phyloP scores from a whole-genome alignment of 2,113 vertebrate species.

The Myiopsitta monachus region DNA sequence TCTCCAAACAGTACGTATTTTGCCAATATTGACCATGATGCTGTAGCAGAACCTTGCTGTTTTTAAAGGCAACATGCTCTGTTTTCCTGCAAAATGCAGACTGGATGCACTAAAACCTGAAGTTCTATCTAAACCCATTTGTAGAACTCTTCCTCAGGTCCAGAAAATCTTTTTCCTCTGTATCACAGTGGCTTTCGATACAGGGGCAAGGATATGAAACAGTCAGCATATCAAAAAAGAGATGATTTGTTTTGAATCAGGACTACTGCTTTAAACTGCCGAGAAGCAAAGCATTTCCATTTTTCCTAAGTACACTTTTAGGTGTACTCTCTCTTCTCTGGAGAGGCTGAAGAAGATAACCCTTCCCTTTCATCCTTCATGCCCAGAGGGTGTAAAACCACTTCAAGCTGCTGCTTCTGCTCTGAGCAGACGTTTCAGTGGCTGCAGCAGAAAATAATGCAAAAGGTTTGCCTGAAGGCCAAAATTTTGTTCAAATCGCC shows the following conservation, averaged over 20 bases:
- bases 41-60: background rate
- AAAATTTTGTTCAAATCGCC: background rate
- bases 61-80: background rate
- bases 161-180: background rate
- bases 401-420: background rate
- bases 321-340: background rate
- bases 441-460: background rate
- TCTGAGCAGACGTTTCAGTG: background rate
- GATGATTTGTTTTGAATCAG: background rate
- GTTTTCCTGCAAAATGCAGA: background rate
- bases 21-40: background rate
- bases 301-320: background rate
- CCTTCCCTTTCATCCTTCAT: background rate
- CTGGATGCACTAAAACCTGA: background rate
- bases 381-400: background rate
- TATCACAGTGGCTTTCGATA: background rate
- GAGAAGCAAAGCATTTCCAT: background rate
- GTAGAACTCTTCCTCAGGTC: background rate
- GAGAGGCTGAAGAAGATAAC: background rate
- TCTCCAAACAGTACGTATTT: background rate
- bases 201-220: accelerated
- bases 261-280: background rate
- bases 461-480: background rate
- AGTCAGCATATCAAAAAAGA: background rate
- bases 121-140: background rate